A percentile compares a stretch with the other conserved stretches of the same genome.
These are phyloP conservation scores for Darevskia nairensis DNA, from an alignment of 2,797 vertebrate genomes.

Conservation along the genomic window DNA sequence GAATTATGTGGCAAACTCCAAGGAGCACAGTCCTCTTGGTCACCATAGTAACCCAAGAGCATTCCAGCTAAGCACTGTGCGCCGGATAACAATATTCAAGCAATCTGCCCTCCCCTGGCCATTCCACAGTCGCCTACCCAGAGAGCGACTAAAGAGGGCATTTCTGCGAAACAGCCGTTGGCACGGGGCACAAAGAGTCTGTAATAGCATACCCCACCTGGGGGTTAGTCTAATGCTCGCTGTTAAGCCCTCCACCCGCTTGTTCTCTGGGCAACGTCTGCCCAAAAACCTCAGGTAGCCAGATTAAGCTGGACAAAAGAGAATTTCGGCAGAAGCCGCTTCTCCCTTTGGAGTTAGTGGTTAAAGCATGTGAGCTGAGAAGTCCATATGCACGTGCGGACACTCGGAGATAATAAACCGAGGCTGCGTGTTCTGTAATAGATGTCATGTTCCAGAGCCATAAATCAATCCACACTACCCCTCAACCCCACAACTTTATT, in stretches of 20 bases:
- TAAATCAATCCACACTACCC: neutral
- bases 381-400: neutral
- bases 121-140: constrained; percentile 38
- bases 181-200: constrained; percentile 46
- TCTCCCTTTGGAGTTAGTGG: neutral
- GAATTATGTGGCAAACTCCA: constrained; percentile 68
- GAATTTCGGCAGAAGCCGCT: neutral
- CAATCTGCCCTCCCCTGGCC: neutral
- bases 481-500: neutral
- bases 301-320: neutral
- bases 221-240: neutral
- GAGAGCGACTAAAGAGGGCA: constrained; percentile 42
- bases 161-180: constrained; percentile 49
- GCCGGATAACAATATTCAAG: constrained; percentile 48
- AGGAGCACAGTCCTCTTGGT: constrained; percentile 56
- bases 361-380: neutral
- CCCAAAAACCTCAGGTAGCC: neutral
- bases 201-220: constrained; percentile 2
- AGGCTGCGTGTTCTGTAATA: neutral
- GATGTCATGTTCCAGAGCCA: neutral
- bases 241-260: neutral
- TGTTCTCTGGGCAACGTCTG: constrained; percentile 12
- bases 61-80: constrained; percentile 56
- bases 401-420: too few relatives aligned
- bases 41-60: constrained; percentile 70